phyloP scores from a whole-genome alignment of 2,797 vertebrate genomes.

The Coregonus suidteri region DNA sequence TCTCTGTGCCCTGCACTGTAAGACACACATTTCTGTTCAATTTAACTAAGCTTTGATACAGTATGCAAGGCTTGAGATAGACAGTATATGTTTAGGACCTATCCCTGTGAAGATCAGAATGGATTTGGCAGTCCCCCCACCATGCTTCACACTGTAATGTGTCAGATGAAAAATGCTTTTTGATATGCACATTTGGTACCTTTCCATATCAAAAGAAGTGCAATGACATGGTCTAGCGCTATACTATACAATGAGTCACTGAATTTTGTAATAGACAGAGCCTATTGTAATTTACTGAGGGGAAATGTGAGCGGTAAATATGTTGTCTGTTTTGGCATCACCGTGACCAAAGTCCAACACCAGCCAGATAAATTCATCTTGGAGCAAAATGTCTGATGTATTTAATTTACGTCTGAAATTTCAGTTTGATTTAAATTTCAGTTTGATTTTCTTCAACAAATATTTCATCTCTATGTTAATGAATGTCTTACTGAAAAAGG shows the following conservation, averaged over 20 bases:
- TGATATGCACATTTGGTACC: constrained; percentile 19
- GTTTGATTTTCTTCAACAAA: background rate
- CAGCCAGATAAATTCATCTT: constrained; percentile 9
- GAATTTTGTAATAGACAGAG: background rate
- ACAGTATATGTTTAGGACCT: no score
- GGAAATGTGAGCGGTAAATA: background rate
- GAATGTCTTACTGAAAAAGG: background rate
- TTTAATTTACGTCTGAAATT: constrained; percentile 5
- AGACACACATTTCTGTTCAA: background rate
- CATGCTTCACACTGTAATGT: background rate
- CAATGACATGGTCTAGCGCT: background rate
- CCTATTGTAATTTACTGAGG: background rate
- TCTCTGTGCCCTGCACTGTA: no score
- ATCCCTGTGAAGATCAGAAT: no score
- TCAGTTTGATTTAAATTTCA: background rate
- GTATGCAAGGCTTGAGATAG: background rate
- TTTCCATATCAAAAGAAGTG: constrained; percentile 23
- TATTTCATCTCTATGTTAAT: constrained; percentile 2
- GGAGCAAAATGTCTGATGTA: background rate
- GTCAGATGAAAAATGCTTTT: constrained; percentile 34
- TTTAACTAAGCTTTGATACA: background rate
- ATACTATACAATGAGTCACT: background rate
- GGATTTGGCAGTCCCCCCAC: background rate
- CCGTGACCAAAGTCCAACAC: background rate
- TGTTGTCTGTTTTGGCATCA: background rate